A percentile compares a stretch with the other conserved stretches of the same genome.
Evolutionary conservation across 2,113 vertebrate species (phyloP).

Genomic region (Archocentrus centrarchus): DNA sequence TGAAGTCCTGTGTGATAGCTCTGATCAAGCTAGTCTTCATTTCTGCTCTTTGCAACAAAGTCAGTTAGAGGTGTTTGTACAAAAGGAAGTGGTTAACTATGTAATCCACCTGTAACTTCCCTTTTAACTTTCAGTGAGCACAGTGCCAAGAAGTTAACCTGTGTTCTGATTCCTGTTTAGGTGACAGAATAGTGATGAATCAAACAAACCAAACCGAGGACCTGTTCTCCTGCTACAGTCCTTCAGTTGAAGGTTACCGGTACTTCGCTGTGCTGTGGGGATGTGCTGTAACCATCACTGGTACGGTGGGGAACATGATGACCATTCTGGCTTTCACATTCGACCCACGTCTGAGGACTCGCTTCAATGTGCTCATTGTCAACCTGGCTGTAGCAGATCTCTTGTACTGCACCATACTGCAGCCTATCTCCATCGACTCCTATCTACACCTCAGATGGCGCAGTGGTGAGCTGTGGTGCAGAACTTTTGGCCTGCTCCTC

Average conservation of each 20-base stretch:
- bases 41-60: background rate
- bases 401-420: slow-evolving; percentile 87
- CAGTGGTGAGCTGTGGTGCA: slow-evolving; percentile 81
- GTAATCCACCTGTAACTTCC: background rate
- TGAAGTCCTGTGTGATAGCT: background rate
- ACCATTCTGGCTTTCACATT: slow-evolving; percentile 85
- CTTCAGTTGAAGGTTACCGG: slow-evolving; percentile 83
- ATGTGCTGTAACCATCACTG: slow-evolving; percentile 79
- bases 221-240: slow-evolving; percentile 85
- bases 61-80: background rate
- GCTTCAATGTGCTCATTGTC: slow-evolving; percentile 88
- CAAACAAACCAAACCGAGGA: slow-evolving; percentile 57
- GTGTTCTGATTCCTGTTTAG: background rate
- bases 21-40: background rate
- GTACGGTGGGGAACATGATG: slow-evolving; percentile 86
- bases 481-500: slow-evolving; percentile 85
- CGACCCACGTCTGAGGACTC: slow-evolving; percentile 83
- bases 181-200: slow-evolving; percentile 71
- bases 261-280: slow-evolving; percentile 87
- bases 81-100: slow-evolving; percentile 28
- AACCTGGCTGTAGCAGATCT: slow-evolving; percentile 87
- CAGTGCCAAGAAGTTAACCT: background rate
- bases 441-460: slow-evolving; percentile 89
- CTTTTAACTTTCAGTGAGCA: background rate
- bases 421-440: slow-evolving; percentile 87